A percentile compares a stretch with the other conserved stretches of the same genome.
Evolutionary conservation across 1,140 invertebrate genomes (phyloP).

Genomic region (Ptiloglossa arizonensis): DNA sequence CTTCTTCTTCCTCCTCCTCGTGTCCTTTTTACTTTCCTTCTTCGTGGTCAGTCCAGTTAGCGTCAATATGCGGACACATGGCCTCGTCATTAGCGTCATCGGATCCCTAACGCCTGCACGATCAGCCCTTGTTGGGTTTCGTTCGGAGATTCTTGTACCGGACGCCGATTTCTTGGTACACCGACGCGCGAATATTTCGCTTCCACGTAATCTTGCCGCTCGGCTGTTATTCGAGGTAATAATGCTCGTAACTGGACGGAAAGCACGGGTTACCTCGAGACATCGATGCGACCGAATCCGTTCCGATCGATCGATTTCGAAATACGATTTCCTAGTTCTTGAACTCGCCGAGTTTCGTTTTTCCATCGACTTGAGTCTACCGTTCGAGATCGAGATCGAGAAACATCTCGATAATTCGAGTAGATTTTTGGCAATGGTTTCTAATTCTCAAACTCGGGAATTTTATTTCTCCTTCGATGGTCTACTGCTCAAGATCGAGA

Average conservation of each 20-base stretch:
- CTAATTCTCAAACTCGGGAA: too few species aligned
- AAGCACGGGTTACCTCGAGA: not conserved
- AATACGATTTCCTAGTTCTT: too few species aligned
- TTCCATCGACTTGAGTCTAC: too few species aligned
- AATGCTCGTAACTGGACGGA: not conserved
- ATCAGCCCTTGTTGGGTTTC: constrained; percentile 43
- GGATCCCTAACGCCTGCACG: constrained; percentile 64
- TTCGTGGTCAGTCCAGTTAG: constrained; percentile 70
- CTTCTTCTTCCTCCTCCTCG: constrained; percentile 19
- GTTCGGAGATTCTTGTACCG: constrained; percentile 32
- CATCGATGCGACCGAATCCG: too few species aligned
- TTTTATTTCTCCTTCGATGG: too few species aligned
- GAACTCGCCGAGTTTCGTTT: too few species aligned
- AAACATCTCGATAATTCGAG: too few species aligned
- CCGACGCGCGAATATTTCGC: not conserved
- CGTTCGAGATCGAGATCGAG: too few species aligned
- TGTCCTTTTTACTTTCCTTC: constrained; percentile 52
- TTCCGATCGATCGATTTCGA: too few species aligned
- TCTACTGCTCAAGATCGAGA: too few species aligned
- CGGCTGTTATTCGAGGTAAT: not conserved
- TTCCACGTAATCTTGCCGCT: not conserved
- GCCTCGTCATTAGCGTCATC: constrained; percentile 75
- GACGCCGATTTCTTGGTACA: constrained; percentile 41
- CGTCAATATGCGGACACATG: constrained; percentile 74
- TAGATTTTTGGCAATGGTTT: too few species aligned